Conservation (phyloP, 2,113 vertebrate genomes). For the Solea senegalensis region DNA sequence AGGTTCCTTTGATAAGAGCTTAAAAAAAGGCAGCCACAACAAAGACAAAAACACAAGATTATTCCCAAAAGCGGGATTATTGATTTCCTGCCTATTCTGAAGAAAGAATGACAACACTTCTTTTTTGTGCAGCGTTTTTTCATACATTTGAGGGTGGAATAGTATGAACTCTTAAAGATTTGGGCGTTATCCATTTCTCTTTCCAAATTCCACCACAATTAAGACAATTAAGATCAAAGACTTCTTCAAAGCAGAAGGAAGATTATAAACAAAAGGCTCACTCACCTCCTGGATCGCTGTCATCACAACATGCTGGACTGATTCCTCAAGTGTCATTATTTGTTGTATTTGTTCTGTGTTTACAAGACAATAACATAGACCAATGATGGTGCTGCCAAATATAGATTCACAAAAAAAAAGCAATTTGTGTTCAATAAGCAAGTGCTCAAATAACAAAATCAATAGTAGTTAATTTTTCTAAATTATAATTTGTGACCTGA, state of each 20-base stretch:
- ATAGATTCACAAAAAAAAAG: constrained; percentile 46
- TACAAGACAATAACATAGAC: constrained; percentile 40
- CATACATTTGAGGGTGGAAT: not conserved
- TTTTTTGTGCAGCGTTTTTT: not conserved
- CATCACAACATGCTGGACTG: constrained; percentile 93
- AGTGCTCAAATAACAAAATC: not conserved
- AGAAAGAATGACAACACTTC: too few relatives aligned
- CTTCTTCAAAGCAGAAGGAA: not conserved
- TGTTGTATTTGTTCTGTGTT: constrained; percentile 90
- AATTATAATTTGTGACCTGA: not conserved
- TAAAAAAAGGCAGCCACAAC: constrained; percentile 18
- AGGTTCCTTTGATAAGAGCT: constrained; percentile 88
- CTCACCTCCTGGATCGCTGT: constrained; percentile 93
- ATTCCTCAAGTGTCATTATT: constrained; percentile 93
- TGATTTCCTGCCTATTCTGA: not conserved
- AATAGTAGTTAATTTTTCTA: not conserved
- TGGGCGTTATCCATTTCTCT: too few relatives aligned
- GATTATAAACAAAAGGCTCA: constrained; percentile 13
- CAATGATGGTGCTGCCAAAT: constrained; percentile 46
- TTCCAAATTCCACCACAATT: too few relatives aligned
- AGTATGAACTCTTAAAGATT: not conserved
- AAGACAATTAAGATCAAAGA: not conserved
- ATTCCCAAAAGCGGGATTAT: not conserved
- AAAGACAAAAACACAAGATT: not conserved
- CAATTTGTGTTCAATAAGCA: not conserved